Evolutionary conservation across 1,140 invertebrate species (phyloP).

Genomic region (Oedothorax gibbosus): DNA sequence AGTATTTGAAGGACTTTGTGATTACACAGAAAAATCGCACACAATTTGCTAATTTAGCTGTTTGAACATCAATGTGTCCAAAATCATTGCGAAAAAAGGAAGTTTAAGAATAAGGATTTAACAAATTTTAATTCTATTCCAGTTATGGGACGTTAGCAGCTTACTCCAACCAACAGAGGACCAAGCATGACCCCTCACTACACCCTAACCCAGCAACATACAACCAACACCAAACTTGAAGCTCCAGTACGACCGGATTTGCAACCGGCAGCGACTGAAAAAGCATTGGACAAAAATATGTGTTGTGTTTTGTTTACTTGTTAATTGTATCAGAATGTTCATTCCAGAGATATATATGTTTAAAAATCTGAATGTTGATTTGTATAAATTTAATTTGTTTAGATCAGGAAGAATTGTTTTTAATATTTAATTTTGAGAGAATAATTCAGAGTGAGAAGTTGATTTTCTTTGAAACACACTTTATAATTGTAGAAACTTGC

Average conservation of each 20-base stretch:
- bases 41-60: too few relatives aligned
- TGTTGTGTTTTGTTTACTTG: slow-evolving; percentile 17
- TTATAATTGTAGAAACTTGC: too few relatives aligned
- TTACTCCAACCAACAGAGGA: slow-evolving; percentile 57
- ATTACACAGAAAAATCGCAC: too few relatives aligned
- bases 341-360: slow-evolving; percentile 30
- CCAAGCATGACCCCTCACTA: slow-evolving; percentile 33
- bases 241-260: neutral
- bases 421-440: neutral
- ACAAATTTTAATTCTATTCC: too few relatives aligned
- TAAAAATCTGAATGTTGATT: slow-evolving; percentile 15
- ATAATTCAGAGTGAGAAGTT: neutral
- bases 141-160: slow-evolving; percentile 69
- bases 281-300: slow-evolving; percentile 26
- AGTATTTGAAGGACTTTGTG: too few relatives aligned
- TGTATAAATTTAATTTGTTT: neutral
- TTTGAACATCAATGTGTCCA: too few relatives aligned
- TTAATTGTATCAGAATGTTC: slow-evolving; percentile 15
- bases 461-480: too few relatives aligned
- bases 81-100: too few relatives aligned
- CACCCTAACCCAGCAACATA: neutral
- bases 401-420: too few relatives aligned
- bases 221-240: neutral
- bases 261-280: slow-evolving; percentile 11
- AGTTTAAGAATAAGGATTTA: too few relatives aligned